These are phyloP conservation scores for Sceloporus tristichus DNA, from an alignment of 2,113 vertebrate species.

Conservation along the genomic window DNA sequence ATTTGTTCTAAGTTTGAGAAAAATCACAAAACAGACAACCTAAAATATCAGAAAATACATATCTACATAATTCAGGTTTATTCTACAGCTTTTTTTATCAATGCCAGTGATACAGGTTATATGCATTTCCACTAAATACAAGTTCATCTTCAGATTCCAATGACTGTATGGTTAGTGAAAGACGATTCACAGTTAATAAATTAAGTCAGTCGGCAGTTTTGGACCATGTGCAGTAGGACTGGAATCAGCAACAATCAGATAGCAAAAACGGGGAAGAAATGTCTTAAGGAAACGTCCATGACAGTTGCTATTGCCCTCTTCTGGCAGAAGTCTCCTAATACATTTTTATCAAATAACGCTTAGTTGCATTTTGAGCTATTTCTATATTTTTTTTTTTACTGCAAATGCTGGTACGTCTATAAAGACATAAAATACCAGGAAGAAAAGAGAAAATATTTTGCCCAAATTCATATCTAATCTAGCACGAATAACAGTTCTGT, in stretches of 20 bases:
- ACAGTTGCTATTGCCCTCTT: conserved; percentile 46
- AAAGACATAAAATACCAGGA: conserved; percentile 62
- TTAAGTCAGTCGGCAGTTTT: conserved; percentile 49
- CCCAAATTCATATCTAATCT: conserved; percentile 4
- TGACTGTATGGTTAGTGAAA: conserved; percentile 65
- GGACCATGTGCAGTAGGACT: conserved; percentile 67
- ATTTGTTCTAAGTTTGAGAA: conserved; percentile 14
- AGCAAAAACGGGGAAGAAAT: conserved; percentile 39
- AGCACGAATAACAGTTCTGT: conserved; percentile 26
- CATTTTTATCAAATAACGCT: conserved; percentile 72
- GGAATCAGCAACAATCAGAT: conserved; percentile 27
- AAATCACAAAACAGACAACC: conserved; percentile 53
- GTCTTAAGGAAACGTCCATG: conserved; percentile 48
- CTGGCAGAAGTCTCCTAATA: conserved; percentile 62
- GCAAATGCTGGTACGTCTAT: conserved; percentile 9
- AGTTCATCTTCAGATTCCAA: conserved; percentile 75
- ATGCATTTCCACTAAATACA: conserved; percentile 76
- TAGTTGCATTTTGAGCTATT: conserved; percentile 67
- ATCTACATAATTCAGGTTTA: conserved; percentile 73
- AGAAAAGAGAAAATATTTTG: conserved; percentile 31
- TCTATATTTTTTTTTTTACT: conserved; percentile 49
- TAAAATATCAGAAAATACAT: conserved; percentile 71
- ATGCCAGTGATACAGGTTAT: conserved; percentile 76
- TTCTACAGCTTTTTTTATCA: conserved; percentile 74
- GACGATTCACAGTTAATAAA: conserved; percentile 63